Evolutionary conservation across 2,888 invertebrate species (phyloP).

Genomic region (Pammene aurita): DNA sequence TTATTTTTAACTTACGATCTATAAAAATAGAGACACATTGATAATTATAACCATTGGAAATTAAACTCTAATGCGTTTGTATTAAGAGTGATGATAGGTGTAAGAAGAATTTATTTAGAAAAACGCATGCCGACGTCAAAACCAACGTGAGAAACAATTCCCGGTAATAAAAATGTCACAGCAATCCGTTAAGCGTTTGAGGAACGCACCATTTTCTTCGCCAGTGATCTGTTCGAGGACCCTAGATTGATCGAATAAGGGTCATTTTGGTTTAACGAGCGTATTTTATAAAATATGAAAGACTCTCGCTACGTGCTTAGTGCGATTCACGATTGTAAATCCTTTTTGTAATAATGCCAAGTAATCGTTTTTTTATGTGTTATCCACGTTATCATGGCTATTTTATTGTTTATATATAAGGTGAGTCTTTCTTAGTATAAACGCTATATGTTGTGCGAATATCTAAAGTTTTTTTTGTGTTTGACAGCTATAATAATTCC

Average conservation of each 20-base stretch:
- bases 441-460: too few relatives aligned
- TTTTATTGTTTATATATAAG: too few relatives aligned
- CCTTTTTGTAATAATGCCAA: constrained; percentile 5
- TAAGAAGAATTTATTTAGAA: constrained; percentile 5
- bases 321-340: constrained; percentile 11
- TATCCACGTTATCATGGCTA: not conserved
- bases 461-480: too few relatives aligned
- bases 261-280: constrained; percentile 1
- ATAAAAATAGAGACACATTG: not conserved
- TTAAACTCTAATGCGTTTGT: constrained; percentile 7
- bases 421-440: too few relatives aligned
- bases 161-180: constrained; percentile 72
- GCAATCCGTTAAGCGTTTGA: constrained; percentile 57
- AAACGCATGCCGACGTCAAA: constrained; percentile 32
- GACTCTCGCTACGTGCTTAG: constrained; percentile 13
- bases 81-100: constrained; percentile 5
- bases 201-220: constrained; percentile 52
- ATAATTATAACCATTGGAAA: not conserved
- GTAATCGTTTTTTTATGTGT: not conserved
- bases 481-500: too few relatives aligned
- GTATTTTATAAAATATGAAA: constrained; percentile 1
- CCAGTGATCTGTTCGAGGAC: constrained; percentile 1
- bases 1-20: not conserved
- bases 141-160: constrained; percentile 74
- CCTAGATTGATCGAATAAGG: not conserved